Evolutionary conservation across 2,888 invertebrate genomes (phyloP), one percentile per base, ranked within the genome.

Genomic region (Diarsia brunnea): DNA sequence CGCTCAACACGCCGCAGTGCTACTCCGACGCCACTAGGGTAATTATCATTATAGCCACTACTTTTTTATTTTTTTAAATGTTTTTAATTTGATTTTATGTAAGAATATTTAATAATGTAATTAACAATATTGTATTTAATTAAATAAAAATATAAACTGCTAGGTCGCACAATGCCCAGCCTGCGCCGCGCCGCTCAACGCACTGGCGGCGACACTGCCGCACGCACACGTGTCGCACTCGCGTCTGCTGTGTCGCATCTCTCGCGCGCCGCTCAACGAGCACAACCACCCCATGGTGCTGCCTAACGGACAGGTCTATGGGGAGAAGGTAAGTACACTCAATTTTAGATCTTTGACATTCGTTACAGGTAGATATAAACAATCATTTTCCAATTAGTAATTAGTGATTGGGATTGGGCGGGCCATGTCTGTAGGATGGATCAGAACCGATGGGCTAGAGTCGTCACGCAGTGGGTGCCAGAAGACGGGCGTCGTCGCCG

Each of bases 251-350:
- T 99, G 99, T 95, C 97, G 97, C 91, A 98, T 99, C 88, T 98
- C 98, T 79, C 98, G 99, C 47, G 97, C 98, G 89, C 98, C 99
- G 67, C 97, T 99, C 90, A 99, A 99, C 96, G 99, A 99, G 93
- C 98, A 99, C 95, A 99, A 99, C 97, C 99, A 99, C 88, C 99
- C 99, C 19, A 98, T 99, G 98, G 99, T 99, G 98, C 97, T 99
- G 95, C 99, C 99, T 81, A 99, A 99, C 96, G 99, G 99, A 74
- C 98, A 99, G 95, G 99, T 99, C 78, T 99, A 99, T 92, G 99
- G 99, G 16, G 98, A 99, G 95, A 97, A 98, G 73, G 74, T 73
- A 55, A 61, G 21, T 38, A 38, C 38, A 38, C 38, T 51, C 53
- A n/a, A n/a, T n/a, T 53, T 53, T 12, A 53, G n/a, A 53, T 53